phyloP scores from a whole-genome alignment of 2,888 invertebrate species.

The Agapostemon virescens region DNA sequence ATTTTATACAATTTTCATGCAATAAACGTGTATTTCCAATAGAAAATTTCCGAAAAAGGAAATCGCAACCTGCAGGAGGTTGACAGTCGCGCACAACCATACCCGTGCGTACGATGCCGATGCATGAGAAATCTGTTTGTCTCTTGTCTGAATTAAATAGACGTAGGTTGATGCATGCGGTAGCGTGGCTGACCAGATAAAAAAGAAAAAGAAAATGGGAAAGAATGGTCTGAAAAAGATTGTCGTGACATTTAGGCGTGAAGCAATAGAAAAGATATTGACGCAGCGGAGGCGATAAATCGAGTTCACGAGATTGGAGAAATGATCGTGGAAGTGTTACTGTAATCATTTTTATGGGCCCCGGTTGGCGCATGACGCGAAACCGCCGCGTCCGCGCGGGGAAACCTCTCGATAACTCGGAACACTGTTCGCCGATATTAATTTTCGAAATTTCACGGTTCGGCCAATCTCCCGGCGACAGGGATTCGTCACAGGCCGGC shows the following conservation, averaged over 20 bases:
- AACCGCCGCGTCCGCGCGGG: conserved; percentile 5
- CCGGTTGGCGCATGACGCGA: conserved; percentile 2
- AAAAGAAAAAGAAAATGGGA: not conserved
- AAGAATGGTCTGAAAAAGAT: conserved; percentile 23
- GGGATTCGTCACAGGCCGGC: conserved; percentile 56
- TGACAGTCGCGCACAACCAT: not conserved
- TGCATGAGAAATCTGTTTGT: conserved; percentile 44
- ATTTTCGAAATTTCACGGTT: conserved; percentile 26
- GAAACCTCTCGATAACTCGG: conserved; percentile 25
- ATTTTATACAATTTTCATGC: too few relatives aligned
- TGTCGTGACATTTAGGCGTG: conserved; percentile 48
- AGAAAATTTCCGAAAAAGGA: not conserved
- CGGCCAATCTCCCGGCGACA: conserved; percentile 50
- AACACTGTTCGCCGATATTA: conserved; percentile 31
- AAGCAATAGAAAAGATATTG: conserved; percentile 48
- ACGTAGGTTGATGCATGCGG: conserved; percentile 27
- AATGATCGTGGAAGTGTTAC: conserved; percentile 36
- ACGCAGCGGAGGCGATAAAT: conserved; percentile 40
- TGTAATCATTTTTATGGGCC: conserved; percentile 39
- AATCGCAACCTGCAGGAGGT: not conserved
- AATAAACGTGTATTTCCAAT: too few relatives aligned
- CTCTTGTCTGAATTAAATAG: conserved; percentile 29
- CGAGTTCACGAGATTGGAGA: conserved; percentile 44
- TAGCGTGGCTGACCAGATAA: conserved; percentile 1
- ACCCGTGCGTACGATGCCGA: not conserved